These are phyloP conservation scores for Apogon hyalosoma DNA, from an alignment of 2,797 vertebrate species.

Conservation along the genomic window DNA sequence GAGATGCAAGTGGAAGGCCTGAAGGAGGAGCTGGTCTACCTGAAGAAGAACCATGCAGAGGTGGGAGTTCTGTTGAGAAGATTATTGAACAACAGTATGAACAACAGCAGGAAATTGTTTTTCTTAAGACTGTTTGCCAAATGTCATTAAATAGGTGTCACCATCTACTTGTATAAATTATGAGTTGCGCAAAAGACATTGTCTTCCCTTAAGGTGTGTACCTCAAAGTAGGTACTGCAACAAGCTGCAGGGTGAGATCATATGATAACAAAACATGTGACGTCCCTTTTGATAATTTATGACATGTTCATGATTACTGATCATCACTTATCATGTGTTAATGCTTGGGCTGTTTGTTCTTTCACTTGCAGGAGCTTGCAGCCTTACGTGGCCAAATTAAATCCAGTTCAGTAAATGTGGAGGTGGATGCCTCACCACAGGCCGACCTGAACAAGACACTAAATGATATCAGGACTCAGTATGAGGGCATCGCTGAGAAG, in stretches of 20 bases:
- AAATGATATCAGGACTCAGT: slow-evolving; percentile 73
- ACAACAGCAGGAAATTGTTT: background rate
- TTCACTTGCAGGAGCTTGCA: slow-evolving; percentile 71
- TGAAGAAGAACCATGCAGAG: slow-evolving; percentile 85
- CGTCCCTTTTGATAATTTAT: background rate
- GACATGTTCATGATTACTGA: too few species aligned
- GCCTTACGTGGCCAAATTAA: slow-evolving; percentile 49
- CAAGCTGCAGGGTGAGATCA: background rate
- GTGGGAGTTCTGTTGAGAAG: slow-evolving; percentile 48
- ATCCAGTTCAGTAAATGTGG: slow-evolving; percentile 76
- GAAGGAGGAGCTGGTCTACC: slow-evolving; percentile 83
- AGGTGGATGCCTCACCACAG: slow-evolving; percentile 77
- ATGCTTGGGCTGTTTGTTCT: background rate
- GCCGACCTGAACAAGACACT: slow-evolving; percentile 58
- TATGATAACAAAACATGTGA: background rate
- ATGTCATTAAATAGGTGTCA: background rate
- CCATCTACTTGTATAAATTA: slow-evolving; percentile 24
- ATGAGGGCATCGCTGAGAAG: slow-evolving; percentile 76
- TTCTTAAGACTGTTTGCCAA: background rate
- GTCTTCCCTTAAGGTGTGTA: slow-evolving; percentile 23
- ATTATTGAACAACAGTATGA: background rate
- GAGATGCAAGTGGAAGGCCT: slow-evolving; percentile 84
- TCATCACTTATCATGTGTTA: background rate
- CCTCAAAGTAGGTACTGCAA: background rate
- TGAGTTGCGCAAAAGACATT: slow-evolving; percentile 1